A percentile compares a stretch with the other conserved stretches of the same genome.
phyloP scores from a whole-genome alignment of 1,140 invertebrate genomes.

The Goniozus legneri region DNA sequence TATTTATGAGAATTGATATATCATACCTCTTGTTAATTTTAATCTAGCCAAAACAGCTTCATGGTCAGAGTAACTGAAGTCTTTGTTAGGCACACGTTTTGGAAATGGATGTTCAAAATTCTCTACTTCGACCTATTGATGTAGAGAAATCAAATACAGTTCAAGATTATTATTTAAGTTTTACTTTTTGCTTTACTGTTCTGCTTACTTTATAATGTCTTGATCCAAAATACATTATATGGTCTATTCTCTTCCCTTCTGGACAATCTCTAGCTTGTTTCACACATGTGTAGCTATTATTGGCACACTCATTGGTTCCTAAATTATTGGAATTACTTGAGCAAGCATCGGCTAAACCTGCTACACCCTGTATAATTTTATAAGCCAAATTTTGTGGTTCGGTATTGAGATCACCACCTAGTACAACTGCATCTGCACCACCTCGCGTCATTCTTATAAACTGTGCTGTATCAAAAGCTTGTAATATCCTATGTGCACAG shows the following conservation, averaged over 20 bases:
- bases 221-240: constrained; percentile 73
- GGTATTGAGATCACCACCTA: constrained; percentile 92
- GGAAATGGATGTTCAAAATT: constrained; percentile 71
- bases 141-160: constrained; percentile 19
- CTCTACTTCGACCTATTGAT: constrained; percentile 59
- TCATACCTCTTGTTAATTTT: constrained; percentile 46
- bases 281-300: constrained; percentile 76
- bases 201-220: constrained; percentile 52
- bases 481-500: constrained; percentile 81
- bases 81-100: constrained; percentile 65
- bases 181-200: background rate
- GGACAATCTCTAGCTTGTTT: constrained; percentile 58
- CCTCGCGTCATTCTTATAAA: constrained; percentile 82
- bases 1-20: constrained; percentile 10
- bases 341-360: constrained; percentile 47
- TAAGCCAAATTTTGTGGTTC: constrained; percentile 84
- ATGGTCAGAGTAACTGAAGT: constrained; percentile 86
- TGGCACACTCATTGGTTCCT: constrained; percentile 76
- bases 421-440: constrained; percentile 74
- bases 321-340: constrained; percentile 30
- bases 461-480: constrained; percentile 92
- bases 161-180: background rate
- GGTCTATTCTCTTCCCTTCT: constrained; percentile 85
- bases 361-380: constrained; percentile 57
- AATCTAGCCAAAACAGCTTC: constrained; percentile 78